These are phyloP conservation scores for Chymomyza costata DNA, from an alignment of 1,140 invertebrate species.

Conservation along the genomic window DNA sequence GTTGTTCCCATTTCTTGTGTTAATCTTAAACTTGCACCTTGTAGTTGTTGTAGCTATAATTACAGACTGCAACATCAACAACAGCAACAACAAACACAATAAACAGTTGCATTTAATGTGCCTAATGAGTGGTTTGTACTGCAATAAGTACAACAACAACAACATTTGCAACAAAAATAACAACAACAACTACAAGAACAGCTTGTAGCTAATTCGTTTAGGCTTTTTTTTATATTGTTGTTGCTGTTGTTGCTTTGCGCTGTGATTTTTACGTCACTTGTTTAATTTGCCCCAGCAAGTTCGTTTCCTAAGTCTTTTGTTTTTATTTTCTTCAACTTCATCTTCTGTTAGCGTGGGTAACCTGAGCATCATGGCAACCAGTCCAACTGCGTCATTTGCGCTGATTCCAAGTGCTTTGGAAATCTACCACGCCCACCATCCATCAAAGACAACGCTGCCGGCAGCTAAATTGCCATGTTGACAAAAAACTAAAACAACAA, in stretches of 20 bases:
- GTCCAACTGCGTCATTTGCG: constrained; percentile 12
- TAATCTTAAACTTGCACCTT: constrained; percentile 55
- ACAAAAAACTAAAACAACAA: too few species aligned
- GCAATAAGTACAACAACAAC: constrained; percentile 52
- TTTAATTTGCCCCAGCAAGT: constrained; percentile 59
- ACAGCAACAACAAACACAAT: constrained; percentile 33
- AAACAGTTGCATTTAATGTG: constrained; percentile 66
- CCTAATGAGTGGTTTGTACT: constrained; percentile 68
- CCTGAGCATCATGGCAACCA: constrained; percentile 16
- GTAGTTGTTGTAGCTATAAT: constrained; percentile 57
- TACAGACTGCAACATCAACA: constrained; percentile 35
- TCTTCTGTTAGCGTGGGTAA: too few species aligned
- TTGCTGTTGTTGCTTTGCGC: constrained; percentile 32
- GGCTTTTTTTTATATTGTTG: constrained; percentile 30
- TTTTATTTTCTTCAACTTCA: too few species aligned
- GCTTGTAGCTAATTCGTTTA: constrained; percentile 50
- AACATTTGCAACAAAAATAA: constrained; percentile 13
- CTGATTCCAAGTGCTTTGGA: constrained; percentile 33
- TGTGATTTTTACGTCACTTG: constrained; percentile 61
- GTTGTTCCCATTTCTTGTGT: constrained; percentile 17
- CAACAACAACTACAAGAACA: constrained; percentile 29
- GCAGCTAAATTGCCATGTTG: too few species aligned
- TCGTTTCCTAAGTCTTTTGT: constrained; percentile 71
- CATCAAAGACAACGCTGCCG: constrained; percentile 24
- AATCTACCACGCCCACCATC: constrained; percentile 27